Base-by-base conservation (phyloP, 53 echinoderm and acorn worm species). In the Echinometra lucunter region DNA sequence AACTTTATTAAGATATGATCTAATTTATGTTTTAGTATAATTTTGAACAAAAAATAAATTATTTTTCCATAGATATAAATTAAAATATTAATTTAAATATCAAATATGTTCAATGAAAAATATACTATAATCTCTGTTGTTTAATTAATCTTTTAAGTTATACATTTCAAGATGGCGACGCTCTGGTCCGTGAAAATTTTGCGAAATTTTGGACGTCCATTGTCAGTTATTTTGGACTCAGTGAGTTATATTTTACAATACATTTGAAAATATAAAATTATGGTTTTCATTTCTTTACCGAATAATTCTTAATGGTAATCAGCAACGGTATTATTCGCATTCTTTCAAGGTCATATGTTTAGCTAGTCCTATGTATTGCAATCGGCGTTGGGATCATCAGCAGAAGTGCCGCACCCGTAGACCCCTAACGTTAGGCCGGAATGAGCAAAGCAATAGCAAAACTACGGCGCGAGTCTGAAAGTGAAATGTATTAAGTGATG, bases 111-210 rank as follows among this genome's bases (percentile, higher is more conserved):
- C 16, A 40, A 1, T 4, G 2, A 23, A 21, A 16, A 40, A 18
- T 69, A 25, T 0, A 69, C 16, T 6, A 18, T 8, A 42, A 78
- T 72, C 38, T 40, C 42, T 78, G 56, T 42, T 78, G 19, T 23
- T 40, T 18, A 17, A 1, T 78, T 78, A 8, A 12, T 63, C 1
- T n/a, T 49, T 27, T n/a, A 9, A 85, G 1, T 85, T 28, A 85
- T 47, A 44, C 11, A 49, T 85, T 81, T 53, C 85, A 85, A 85
- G 53, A 85, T 85, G 85, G 85, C 85, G 53, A n/a, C 49, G 12
- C 28, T 49, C 28, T 18, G 19, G 6, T 11, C 85, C 4, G 17
- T 28, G 11, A 78, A 78, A 78, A 85, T 49, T 27, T 18, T 49
- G 10, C n/a, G 28, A 49, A 27, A 27, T n/a, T 85, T 85, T 45